Percentiles rank a stretch among this genome's conserved stretches.
phyloP scores from a whole-genome alignment of 2,113 vertebrate genomes.

The Eublepharis macularius region DNA sequence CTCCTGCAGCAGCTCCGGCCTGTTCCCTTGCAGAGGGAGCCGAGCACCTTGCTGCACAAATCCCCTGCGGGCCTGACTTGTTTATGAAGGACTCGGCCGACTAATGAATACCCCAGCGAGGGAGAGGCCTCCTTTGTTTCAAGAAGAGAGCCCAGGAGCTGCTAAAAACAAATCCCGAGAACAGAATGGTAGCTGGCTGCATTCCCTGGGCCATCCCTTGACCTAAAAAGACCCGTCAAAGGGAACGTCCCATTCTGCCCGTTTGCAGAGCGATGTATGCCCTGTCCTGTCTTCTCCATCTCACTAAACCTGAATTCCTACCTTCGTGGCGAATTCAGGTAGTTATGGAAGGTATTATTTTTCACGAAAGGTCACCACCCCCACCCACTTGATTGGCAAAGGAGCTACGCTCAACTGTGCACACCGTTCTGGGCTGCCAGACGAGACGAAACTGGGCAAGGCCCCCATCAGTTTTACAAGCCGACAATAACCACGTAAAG shows the following conservation, averaged over 20 bases:
- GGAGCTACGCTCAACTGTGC: neutral
- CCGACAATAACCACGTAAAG: neutral
- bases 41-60: neutral
- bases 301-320: neutral
- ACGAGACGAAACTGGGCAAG: neutral
- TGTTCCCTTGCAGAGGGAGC: neutral
- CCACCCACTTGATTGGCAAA: neutral
- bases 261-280: too few relatives aligned
- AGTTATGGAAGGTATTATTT: neutral
- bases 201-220: neutral
- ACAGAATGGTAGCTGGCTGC: neutral
- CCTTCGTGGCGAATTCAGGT: slow-evolving; percentile 16
- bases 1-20: neutral
- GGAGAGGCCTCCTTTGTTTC: slow-evolving; percentile 61
- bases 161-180: slow-evolving; percentile 68
- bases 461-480: neutral
- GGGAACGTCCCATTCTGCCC: too few relatives aligned
- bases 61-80: slow-evolving; percentile 32
- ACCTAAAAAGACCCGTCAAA: neutral
- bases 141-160: slow-evolving; percentile 46
- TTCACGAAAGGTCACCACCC: too few relatives aligned
- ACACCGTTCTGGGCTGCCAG: neutral
- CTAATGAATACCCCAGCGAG: slow-evolving; percentile 56
- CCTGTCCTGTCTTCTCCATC: neutral
- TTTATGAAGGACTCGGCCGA: slow-evolving; percentile 45